phyloP scores from a whole-genome alignment of 2,797 vertebrate genomes.

The Melanotaenia pygmaea region DNA sequence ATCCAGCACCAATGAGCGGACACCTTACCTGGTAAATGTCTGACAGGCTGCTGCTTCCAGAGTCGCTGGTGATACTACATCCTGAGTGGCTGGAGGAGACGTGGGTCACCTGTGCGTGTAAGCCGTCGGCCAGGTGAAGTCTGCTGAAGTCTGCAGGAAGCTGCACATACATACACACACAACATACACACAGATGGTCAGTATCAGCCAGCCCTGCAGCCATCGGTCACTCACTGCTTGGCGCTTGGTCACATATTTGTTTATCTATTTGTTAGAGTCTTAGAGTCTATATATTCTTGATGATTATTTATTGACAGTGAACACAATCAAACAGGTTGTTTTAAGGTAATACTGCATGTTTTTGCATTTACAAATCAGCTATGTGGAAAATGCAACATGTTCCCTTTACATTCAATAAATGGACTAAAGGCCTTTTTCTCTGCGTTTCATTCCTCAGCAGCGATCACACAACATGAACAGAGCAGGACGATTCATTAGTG shows the following conservation, averaged over 20 bases:
- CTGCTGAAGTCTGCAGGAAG: constrained; percentile 99
- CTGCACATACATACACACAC: constrained; percentile 80
- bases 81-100: constrained; percentile 99
- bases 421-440: too few relatives aligned
- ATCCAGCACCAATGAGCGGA: constrained; percentile 26
- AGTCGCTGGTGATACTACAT: constrained; percentile 99
- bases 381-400: background rate
- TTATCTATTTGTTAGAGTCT: background rate
- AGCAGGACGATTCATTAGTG: constrained; percentile 35
- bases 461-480: background rate
- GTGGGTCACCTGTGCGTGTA: constrained; percentile 99
- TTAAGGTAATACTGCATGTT: background rate
- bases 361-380: background rate
- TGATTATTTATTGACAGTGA: background rate
- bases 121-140: constrained; percentile 97
- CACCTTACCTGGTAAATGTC: constrained; percentile 98
- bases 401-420: background rate
- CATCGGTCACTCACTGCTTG: constrained; percentile 40
- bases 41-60: constrained; percentile 99
- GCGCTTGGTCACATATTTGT: constrained; percentile 4
- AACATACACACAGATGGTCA: constrained; percentile 77
- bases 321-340: background rate
- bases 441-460: too few relatives aligned
- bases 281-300: background rate
- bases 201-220: constrained; percentile 58